Evolutionary conservation across 2,113 vertebrate species (phyloP), one percentile per base, ranked within the genome.

Genomic region (Ceyx melanurus): DNA sequence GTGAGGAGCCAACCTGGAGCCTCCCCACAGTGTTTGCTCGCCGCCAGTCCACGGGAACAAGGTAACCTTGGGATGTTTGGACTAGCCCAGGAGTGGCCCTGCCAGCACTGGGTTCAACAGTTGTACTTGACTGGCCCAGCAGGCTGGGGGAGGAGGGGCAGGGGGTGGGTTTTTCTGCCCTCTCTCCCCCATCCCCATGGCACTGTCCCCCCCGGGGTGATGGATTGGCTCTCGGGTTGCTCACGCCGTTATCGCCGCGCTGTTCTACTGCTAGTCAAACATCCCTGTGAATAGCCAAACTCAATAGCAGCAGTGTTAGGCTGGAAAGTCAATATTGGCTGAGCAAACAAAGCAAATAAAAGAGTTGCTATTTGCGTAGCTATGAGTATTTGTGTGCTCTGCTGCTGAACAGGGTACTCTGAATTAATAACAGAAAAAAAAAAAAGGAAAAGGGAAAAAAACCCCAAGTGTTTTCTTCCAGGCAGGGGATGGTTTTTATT

Each of bases 281-380:
- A 99, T 97, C 95, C 93, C 95, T 94, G 98, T 98, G 98, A 98
- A 98, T 97, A 97, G 97, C 97, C 97, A 89, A 96, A 97, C 98
- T 98, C 98, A 98, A 98, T 98, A 98, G 98, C 97, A 97, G 97
- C 98, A 97, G 97, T 97, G 98, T 98, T 97, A 97, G 98, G 97
- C 98, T 95, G 97, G 96, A 97, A 94, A 98, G 98, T 99, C 98
- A 99, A 99, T 99, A 99, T 99, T 99, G 96, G 98, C 98, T 96
- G 95, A 99, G 98, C 98, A 99, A 98, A 99, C 98, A 98, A 5
- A 50, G 97, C 97, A 91, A 97, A 98, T 97, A 91, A 97, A 97
- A 97, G 98, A 98, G 98, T 98, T 98, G 98, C 98, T 98, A 98
- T 98, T 98, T 98, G 98, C 97, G 97, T 98, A 98, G 98, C 97